phyloP scores from a whole-genome alignment of 1,140 invertebrate species.

The Probaryconus sp. region DNA sequence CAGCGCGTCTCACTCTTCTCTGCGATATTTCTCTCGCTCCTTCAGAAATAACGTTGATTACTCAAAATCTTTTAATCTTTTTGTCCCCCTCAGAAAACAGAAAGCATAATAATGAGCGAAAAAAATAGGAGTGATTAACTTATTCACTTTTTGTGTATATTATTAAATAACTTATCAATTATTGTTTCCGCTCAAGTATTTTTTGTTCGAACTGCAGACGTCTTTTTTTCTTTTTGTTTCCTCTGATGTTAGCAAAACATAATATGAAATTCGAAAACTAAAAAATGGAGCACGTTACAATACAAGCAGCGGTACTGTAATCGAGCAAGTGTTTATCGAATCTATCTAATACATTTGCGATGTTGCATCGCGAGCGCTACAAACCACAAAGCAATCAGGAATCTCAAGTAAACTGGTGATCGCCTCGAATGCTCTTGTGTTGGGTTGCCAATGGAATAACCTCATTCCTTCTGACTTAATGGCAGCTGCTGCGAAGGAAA shows the following conservation, averaged over 20 bases:
- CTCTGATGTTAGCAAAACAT: neutral
- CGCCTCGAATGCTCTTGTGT: slow-evolving; percentile 60
- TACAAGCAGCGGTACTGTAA: slow-evolving; percentile 29
- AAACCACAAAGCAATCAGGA: slow-evolving; percentile 61
- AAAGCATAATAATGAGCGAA: too few species aligned
- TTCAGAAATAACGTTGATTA: slow-evolving; percentile 30
- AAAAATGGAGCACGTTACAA: slow-evolving; percentile 17
- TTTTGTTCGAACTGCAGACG: too few species aligned
- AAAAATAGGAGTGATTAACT: too few species aligned
- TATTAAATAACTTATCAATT: too few species aligned
- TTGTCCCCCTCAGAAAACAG: too few species aligned
- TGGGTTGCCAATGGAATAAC: slow-evolving; percentile 62
- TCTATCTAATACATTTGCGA: slow-evolving; percentile 58
- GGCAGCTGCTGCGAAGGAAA: slow-evolving; percentile 61
- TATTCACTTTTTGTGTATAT: too few species aligned
- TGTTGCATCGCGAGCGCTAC: slow-evolving; percentile 46
- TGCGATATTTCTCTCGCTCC: neutral
- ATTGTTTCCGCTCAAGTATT: too few species aligned
- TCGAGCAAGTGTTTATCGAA: slow-evolving; percentile 57
- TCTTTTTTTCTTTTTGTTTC: too few species aligned
- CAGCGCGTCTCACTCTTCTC: neutral
- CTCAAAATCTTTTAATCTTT: slow-evolving; percentile 17
- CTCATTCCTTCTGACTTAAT: slow-evolving; percentile 62
- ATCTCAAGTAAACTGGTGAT: slow-evolving; percentile 60
- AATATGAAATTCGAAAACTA: neutral